Percentiles rank a stretch among this genome's conserved stretches.
Evolutionary conservation across 2,113 vertebrate genomes (phyloP).

Genomic region (Merops nubicus): DNA sequence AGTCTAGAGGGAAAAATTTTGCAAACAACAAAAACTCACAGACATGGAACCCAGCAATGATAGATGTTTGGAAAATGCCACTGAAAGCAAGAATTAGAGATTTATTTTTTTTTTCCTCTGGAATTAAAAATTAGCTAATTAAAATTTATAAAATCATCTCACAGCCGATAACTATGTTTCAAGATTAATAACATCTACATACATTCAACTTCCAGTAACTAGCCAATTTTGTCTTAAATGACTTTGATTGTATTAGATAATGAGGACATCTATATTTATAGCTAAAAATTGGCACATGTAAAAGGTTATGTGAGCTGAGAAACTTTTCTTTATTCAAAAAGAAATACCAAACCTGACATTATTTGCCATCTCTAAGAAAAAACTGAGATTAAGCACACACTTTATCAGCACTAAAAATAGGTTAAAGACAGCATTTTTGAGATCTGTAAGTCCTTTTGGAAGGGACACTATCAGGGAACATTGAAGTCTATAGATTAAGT

Average conservation of each 20-base stretch:
- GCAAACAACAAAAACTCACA: background rate
- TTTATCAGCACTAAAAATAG: background rate
- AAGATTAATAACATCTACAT: constrained; percentile 13
- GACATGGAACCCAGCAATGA: background rate
- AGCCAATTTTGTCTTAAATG: background rate
- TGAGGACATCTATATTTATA: constrained; percentile 36
- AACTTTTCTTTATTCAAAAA: background rate
- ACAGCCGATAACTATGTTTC: background rate
- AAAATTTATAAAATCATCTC: background rate
- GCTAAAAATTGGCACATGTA: constrained; percentile 26
- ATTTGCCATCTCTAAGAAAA: background rate
- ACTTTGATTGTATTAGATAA: constrained; percentile 26
- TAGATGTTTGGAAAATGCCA: background rate
- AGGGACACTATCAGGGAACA: background rate
- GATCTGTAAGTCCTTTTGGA: background rate
- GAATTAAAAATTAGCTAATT: background rate
- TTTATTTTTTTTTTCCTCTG: background rate
- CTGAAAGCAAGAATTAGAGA: background rate
- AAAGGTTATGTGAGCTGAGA: constrained; percentile 35
- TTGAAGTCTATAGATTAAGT: background rate
- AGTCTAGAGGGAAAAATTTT: background rate
- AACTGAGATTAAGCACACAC: background rate
- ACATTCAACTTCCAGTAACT: background rate
- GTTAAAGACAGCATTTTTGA: background rate
- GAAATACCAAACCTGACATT: constrained; percentile 16